These are phyloP conservation scores for Actinostola sp. DNA, from an alignment of 92 coral and sea anemone species.

Conservation along the genomic window DNA sequence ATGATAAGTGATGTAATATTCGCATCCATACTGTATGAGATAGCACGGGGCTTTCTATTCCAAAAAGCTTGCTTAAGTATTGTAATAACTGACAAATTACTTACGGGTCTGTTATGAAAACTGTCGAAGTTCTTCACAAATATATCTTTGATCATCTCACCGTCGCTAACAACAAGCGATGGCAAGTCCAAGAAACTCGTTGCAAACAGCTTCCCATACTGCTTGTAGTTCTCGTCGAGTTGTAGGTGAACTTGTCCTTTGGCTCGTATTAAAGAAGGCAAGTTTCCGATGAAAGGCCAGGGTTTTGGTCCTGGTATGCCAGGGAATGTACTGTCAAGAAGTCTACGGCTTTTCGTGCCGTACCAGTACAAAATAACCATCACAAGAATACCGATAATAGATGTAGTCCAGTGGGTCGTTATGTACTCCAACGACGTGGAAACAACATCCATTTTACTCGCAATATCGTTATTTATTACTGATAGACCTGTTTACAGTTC, in stretches of 20 bases:
- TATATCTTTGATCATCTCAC: constrained; percentile 23
- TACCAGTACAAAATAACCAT: constrained; percentile 27
- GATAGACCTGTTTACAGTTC: too few relatives aligned
- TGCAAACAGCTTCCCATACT: constrained; percentile 54
- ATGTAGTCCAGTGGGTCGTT: constrained; percentile 18
- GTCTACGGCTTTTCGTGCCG: constrained; percentile 45
- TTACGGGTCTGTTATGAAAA: constrained; percentile 33
- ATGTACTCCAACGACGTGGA: not conserved
- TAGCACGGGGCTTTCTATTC: too few relatives aligned
- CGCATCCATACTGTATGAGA: too few relatives aligned
- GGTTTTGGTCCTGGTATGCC: constrained; percentile 72
- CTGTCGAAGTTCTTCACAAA: constrained; percentile 39
- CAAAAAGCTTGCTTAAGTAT: too few relatives aligned
- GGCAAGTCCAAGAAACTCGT: not conserved
- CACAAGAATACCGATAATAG: constrained; percentile 7
- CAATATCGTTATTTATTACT: not conserved
- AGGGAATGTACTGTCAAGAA: constrained; percentile 42
- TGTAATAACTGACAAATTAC: not conserved
- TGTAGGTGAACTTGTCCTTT: constrained; percentile 48
- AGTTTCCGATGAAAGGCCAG: constrained; percentile 54
- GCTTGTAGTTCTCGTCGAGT: constrained; percentile 65
- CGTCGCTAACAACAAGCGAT: constrained; percentile 20
- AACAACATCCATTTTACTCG: not conserved
- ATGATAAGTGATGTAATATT: too few relatives aligned
- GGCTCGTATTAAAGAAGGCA: constrained; percentile 29